A percentile compares a stretch with the other conserved stretches of the same genome.
These are phyloP conservation scores for Latrodectus geometricus DNA, from an alignment of 1,140 invertebrate genomes.

Conservation along the genomic window DNA sequence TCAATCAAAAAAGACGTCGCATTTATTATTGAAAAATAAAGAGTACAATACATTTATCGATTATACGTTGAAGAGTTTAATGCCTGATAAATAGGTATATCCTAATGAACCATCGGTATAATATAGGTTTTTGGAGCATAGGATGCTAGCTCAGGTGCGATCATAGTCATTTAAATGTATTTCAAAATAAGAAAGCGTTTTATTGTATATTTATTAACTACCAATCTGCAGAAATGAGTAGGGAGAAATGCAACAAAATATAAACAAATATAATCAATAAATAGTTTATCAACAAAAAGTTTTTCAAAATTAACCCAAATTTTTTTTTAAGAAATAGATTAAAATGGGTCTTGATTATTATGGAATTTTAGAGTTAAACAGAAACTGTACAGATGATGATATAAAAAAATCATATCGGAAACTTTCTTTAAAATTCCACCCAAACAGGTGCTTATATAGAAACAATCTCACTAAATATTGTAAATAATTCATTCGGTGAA, in stretches of 20 bases:
- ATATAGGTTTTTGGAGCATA: too few species aligned
- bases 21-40: too few species aligned
- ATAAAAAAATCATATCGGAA: conserved; percentile 98
- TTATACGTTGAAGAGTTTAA: too few species aligned
- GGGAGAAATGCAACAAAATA: background rate
- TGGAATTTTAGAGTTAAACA: conserved; percentile 87
- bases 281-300: too few species aligned
- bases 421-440: conserved; percentile 97
- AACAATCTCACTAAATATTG: background rate
- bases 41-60: too few species aligned
- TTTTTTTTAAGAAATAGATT: background rate
- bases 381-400: conserved; percentile 91
- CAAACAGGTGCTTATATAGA: conserved; percentile 68
- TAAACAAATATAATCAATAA: too few species aligned
- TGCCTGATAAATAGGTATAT: too few species aligned
- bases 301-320: background rate
- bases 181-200: background rate
- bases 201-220: background rate
- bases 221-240: background rate
- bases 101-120: too few species aligned
- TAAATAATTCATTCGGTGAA: too few species aligned
- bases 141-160: too few species aligned
- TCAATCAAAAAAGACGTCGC: too few species aligned
- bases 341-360: conserved; percentile 66
- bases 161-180: background rate